Evolutionary conservation across 1,140 invertebrate genomes (phyloP), one percentile per base, ranked within the genome.

Genomic region (Colletes latitarsis): DNA sequence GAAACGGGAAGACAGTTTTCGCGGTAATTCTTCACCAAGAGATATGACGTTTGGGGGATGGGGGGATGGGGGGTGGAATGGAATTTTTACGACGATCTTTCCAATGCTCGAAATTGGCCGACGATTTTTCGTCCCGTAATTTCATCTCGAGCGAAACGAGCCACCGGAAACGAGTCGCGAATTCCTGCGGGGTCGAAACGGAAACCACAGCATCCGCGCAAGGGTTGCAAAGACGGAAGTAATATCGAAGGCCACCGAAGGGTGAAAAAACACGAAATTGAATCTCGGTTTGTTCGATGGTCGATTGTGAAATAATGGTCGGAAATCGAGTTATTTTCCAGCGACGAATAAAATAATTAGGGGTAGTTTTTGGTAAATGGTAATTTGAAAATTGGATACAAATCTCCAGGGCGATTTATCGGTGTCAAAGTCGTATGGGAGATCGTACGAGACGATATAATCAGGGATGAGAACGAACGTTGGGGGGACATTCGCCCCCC

Each of bases 241-340:
- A 12, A 83, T 81, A 63, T 83, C 43, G 43, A 30, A 30, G 30
- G 30, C 30, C 30, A 30, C 30, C 2, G 1, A 2, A 30, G 15
- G 60, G 49, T 19, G 39, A 39, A 43, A 53, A 58, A 67, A 76
- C 17, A 67, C 52, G 52, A 68, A 67, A 76, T 57, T 39, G 39
- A 76, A 68, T 68, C 39, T 5, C 39, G 4, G 52, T 9, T 68
- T 67, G 62, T 76, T 76, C 46, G 73, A 4, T 6, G 41, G 6
- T 10, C 30, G 62, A 66, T 30, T 30, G 30, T 30, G 30, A 30
- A 30, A 30, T 30, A 30, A 30, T 30, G 30, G 30, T 30, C 30
- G 19, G 6, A 43, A 43, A 64, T 64, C 41, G 62, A 64, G 17
- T 43, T 64, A 15, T 0, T 64, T 6, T 43, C 39, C 14, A n/a